phyloP scores from a whole-genome alignment of 2,797 vertebrate species.

The Tolypeutes matacus region DNA sequence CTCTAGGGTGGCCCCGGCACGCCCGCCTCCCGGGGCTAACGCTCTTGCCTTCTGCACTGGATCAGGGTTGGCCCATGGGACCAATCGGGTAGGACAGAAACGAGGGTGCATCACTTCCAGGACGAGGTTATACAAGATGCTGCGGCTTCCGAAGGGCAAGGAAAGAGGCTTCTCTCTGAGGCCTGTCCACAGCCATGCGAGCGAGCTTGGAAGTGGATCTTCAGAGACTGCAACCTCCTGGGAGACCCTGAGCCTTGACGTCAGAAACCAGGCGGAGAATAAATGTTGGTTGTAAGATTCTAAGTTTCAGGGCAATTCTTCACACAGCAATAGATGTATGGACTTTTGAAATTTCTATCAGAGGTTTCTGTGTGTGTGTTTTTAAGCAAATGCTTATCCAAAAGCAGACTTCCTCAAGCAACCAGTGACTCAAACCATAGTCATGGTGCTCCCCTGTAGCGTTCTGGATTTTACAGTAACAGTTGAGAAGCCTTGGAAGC shows the following conservation, averaged over 20 bases:
- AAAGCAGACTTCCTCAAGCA: neutral
- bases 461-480: fast-evolving
- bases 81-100: too few relatives aligned
- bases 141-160: too few relatives aligned
- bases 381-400: neutral
- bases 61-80: too few relatives aligned
- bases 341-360: neutral
- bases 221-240: neutral
- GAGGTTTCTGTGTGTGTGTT: too few relatives aligned
- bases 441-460: too few relatives aligned
- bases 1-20: too few relatives aligned
- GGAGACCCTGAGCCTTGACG: fast-evolving
- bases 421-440: neutral
- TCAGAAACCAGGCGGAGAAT: too few relatives aligned
- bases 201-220: neutral
- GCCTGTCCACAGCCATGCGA: neutral
- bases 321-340: neutral
- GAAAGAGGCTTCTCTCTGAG: too few relatives aligned
- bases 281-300: neutral
- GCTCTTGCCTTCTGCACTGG: too few relatives aligned
- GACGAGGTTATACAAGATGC: too few relatives aligned
- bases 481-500: neutral
- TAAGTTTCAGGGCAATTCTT: neutral
- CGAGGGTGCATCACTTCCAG: too few relatives aligned
- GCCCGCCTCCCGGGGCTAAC: too few relatives aligned